Conservation (phyloP, 2,888 invertebrate species). For the Dryobota labecula region DNA sequence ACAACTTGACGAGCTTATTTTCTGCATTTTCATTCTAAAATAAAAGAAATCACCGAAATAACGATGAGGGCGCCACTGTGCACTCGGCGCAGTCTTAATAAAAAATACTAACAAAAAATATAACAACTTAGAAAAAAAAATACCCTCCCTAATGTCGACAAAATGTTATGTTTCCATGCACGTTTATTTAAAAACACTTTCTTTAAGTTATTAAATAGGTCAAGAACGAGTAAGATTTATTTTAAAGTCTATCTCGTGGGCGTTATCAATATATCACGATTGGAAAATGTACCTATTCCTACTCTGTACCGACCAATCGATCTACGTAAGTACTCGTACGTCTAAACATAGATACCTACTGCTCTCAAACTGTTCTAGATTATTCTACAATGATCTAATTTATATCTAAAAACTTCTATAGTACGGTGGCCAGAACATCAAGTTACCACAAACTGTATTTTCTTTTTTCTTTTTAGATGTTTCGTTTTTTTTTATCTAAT, state of each 20-base stretch:
- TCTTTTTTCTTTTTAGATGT: too few species aligned
- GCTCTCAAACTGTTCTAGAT: background rate
- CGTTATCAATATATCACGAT: background rate
- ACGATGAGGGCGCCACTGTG: too few species aligned
- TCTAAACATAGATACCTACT: background rate
- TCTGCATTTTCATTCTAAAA: too few species aligned
- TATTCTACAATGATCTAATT: background rate
- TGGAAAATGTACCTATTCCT: background rate
- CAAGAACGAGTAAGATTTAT: background rate
- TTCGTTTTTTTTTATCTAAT: too few species aligned
- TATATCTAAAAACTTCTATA: background rate
- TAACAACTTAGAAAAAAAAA: too few species aligned
- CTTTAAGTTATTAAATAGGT: background rate
- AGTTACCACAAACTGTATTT: too few species aligned
- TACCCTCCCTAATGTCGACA: too few species aligned
- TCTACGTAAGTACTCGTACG: background rate
- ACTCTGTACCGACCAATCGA: background rate
- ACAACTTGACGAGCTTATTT: too few species aligned
- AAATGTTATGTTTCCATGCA: background rate
- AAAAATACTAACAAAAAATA: too few species aligned
- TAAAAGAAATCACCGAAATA: too few species aligned
- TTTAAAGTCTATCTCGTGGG: background rate
- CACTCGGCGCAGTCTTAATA: too few species aligned
- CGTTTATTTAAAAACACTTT: background rate
- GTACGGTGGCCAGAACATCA: too few species aligned